A percentile compares a stretch with the other conserved stretches of the same genome.
These are phyloP conservation scores for Remorina albescens DNA, from an alignment of 2,797 vertebrate species.

Conservation along the genomic window DNA sequence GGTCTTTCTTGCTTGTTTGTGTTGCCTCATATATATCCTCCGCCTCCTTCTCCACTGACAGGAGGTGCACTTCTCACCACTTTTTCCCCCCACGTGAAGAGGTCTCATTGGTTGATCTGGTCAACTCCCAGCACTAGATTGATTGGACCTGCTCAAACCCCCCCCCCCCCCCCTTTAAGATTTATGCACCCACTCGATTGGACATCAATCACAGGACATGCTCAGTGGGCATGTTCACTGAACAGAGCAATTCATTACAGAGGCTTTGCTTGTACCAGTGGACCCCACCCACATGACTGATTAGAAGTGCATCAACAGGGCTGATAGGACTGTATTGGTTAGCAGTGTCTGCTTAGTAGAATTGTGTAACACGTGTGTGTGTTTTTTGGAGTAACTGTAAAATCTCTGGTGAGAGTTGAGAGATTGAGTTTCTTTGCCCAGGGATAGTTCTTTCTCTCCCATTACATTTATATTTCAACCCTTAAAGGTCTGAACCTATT, in stretches of 20 bases:
- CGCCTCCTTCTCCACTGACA: conserved; percentile 31
- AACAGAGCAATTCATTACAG: conserved; percentile 70
- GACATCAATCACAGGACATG: conserved; percentile 79
- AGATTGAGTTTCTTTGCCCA: conserved; percentile 33
- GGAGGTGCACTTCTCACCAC: conserved; percentile 16
- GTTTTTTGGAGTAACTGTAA: conserved; percentile 5
- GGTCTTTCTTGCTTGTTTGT: conserved; percentile 2
- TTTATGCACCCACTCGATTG: conserved; percentile 76
- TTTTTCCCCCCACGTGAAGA: conserved; percentile 16
- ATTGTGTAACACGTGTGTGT: background rate
- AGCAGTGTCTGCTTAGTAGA: conserved; percentile 24
- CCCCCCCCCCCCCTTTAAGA: conserved; percentile 63
- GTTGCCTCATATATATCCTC: conserved; percentile 22
- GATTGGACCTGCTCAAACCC: conserved; percentile 69
- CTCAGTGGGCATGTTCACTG: conserved; percentile 66
- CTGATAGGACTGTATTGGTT: conserved; percentile 36
- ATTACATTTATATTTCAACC: conserved; percentile 21
- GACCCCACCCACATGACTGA: conserved; percentile 73
- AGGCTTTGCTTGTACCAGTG: conserved; percentile 51
- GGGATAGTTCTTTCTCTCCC: background rate
- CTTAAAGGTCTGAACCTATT: too few relatives aligned
- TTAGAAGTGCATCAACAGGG: conserved; percentile 59
- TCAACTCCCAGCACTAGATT: conserved; percentile 61
- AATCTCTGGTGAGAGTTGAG: conserved; percentile 31
- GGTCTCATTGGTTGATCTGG: conserved; percentile 62